phyloP scores from a whole-genome alignment of 2,797 vertebrate species.

The Channallabes apus region DNA sequence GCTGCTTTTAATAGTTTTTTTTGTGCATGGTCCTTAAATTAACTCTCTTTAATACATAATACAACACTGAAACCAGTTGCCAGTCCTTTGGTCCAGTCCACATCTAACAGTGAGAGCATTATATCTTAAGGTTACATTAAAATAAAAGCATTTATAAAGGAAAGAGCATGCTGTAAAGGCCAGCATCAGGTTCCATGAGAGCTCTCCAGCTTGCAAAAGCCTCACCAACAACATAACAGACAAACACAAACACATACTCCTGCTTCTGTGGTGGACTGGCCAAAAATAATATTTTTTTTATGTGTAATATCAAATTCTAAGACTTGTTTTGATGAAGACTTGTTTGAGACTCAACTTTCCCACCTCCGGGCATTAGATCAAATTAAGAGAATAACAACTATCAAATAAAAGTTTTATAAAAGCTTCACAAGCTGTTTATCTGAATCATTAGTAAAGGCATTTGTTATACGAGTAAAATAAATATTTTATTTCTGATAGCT shows the following conservation, averaged over 20 bases:
- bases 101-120: constrained; percentile 34
- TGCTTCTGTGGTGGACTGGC: constrained; percentile 34
- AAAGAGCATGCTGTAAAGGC: constrained; percentile 11
- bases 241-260: not conserved
- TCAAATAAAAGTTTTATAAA: not conserved
- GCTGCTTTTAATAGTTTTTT: not conserved
- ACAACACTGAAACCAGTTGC: not conserved
- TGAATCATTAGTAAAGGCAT: not conserved
- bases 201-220: constrained; percentile 20
- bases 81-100: constrained; percentile 19
- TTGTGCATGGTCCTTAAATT: not conserved
- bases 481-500: not conserved
- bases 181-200: constrained; percentile 35
- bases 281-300: constrained; percentile 54
- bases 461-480: not conserved
- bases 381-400: constrained; percentile 6
- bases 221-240: constrained; percentile 34
- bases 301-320: constrained; percentile 46
- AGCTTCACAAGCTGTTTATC: no score
- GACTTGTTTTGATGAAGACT: constrained; percentile 25
- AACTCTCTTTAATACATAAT: not conserved
- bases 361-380: constrained; percentile 16
- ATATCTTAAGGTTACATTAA: not conserved
- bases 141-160: constrained; percentile 24
- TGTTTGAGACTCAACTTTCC: constrained; percentile 34